phyloP scores from a whole-genome alignment of 2,888 invertebrate species.

The Ethmia dodecea region DNA sequence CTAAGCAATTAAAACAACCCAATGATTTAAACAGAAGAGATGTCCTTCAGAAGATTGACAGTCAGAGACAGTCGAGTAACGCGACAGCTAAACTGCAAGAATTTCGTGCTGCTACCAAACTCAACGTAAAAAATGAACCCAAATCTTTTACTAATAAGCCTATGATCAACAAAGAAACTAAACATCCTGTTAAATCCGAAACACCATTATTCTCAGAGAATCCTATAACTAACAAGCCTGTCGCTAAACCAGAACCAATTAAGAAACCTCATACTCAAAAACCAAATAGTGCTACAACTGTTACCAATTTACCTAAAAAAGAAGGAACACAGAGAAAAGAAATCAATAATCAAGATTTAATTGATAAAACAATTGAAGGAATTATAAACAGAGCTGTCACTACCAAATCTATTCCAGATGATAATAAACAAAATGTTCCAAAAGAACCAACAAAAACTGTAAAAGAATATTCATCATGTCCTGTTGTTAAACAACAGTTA shows the following conservation, averaged over 20 bases:
- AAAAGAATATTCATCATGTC: too few species aligned
- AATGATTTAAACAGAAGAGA: conserved; percentile 68
- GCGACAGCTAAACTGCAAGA: conserved; percentile 47
- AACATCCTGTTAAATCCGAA: conserved; percentile 25
- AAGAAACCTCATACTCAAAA: too few species aligned
- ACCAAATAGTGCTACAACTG: background rate
- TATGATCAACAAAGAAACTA: conserved; percentile 20
- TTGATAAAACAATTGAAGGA: conserved; percentile 66
- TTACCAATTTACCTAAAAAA: conserved; percentile 25
- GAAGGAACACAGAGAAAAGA: conserved; percentile 38
- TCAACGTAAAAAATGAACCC: conserved; percentile 41
- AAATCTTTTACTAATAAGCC: conserved; percentile 45
- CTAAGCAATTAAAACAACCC: conserved; percentile 63
- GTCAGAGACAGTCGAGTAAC: conserved; percentile 51
- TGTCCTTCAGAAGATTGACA: conserved; percentile 63
- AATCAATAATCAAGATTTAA: conserved; percentile 56
- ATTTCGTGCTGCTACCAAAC: conserved; percentile 27
- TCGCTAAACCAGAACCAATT: conserved; percentile 17
- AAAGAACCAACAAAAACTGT: conserved; percentile 10
- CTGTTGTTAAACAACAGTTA: conserved; percentile 21
- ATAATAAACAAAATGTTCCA: conserved; percentile 25
- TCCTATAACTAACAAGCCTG: conserved; percentile 6
- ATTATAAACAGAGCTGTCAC: conserved; percentile 49
- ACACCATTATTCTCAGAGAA: conserved; percentile 20
- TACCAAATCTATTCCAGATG: conserved; percentile 35